Evolutionary conservation across 2,888 invertebrate genomes (phyloP).

Genomic region (Tenthredo livida): DNA sequence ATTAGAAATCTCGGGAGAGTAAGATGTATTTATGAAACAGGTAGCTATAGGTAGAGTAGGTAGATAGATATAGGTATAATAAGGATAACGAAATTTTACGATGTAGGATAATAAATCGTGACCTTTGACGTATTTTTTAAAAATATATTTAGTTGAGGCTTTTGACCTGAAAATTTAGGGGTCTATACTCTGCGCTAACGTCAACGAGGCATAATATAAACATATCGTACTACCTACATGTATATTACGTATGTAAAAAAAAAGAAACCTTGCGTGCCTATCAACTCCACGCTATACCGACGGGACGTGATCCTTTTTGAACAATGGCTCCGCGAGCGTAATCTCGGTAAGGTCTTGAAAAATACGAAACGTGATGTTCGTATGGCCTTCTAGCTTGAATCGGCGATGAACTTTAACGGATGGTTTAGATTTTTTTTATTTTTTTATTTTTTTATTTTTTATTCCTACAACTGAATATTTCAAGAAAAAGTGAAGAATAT

Average conservation of each 20-base stretch:
- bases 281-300: conserved; percentile 7
- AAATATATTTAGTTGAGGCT: not conserved
- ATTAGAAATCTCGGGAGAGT: conserved; percentile 27
- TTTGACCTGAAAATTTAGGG: conserved; percentile 15
- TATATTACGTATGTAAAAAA: conserved; percentile 17
- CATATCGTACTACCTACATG: not conserved
- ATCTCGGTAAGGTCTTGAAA: conserved; percentile 27
- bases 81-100: conserved; percentile 9
- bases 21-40: not conserved
- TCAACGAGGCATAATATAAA: not conserved
- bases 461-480: not conserved
- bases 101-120: conserved; percentile 21
- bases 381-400: conserved; percentile 17
- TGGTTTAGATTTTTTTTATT: conserved; percentile 10
- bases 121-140: conserved; percentile 19
- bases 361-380: conserved; percentile 30
- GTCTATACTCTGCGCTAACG: not conserved
- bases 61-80: not conserved
- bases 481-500: not conserved
- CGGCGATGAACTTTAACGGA: not conserved
- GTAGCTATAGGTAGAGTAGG: not conserved
- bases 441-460: not conserved
- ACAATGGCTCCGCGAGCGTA: conserved; percentile 28
- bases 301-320: conserved; percentile 34
- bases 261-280: conserved; percentile 6